Evolutionary conservation across 2,888 invertebrate species (phyloP).

Genomic region (Andrena hattorfiana): DNA sequence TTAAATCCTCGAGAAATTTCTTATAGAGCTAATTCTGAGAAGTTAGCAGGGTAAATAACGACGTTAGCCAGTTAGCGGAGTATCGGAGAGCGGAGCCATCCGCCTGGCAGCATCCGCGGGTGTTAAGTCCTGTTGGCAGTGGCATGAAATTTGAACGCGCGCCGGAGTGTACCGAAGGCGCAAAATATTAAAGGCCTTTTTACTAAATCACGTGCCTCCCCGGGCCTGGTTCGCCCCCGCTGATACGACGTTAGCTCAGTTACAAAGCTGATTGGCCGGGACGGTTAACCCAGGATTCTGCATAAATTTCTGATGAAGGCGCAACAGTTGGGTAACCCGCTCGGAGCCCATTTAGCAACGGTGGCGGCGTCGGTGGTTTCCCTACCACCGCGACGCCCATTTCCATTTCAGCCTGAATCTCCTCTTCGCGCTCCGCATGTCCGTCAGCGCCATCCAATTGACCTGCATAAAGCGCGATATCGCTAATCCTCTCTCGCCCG

Average conservation of each 20-base stretch:
- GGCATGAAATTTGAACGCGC: slow-evolving; percentile 17
- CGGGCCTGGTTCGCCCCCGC: slow-evolving; percentile 58
- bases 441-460: slow-evolving; percentile 63
- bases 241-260: slow-evolving; percentile 71
- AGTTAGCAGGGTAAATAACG: neutral
- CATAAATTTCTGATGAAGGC: slow-evolving; percentile 82
- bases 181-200: slow-evolving; percentile 77
- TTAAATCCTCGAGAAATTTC: no score
- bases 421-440: slow-evolving; percentile 67
- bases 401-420: slow-evolving; percentile 72
- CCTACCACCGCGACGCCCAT: slow-evolving; percentile 62
- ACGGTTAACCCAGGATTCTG: slow-evolving; percentile 78
- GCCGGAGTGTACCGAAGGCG: slow-evolving; percentile 26
- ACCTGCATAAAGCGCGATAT: slow-evolving; percentile 63
- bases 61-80: neutral
- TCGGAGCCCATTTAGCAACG: slow-evolving; percentile 74
- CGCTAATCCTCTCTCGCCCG: slow-evolving; percentile 53
- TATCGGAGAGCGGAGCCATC: neutral
- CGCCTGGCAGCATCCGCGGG: neutral
- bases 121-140: neutral
- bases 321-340: slow-evolving; percentile 82
- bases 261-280: slow-evolving; percentile 79
- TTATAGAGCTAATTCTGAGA: no score
- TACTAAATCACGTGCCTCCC: slow-evolving; percentile 69
- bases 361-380: slow-evolving; percentile 65